Evolutionary conservation across 2,888 invertebrate species (phyloP).

Genomic region (Zeuzera pyrina): DNA sequence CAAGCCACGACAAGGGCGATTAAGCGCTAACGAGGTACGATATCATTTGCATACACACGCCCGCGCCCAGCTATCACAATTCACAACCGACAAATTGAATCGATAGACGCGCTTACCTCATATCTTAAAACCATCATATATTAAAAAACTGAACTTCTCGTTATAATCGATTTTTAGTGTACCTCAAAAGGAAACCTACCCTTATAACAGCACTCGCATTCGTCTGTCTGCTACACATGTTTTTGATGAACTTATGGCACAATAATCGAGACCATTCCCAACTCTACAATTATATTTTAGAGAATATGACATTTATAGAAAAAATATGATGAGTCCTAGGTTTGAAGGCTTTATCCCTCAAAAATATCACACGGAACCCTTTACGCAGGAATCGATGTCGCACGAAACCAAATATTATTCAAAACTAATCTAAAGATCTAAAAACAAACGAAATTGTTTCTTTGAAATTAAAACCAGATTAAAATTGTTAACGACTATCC

Average conservation of each 20-base stretch:
- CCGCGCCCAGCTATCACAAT: constrained; percentile 5
- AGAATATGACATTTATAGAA: background rate
- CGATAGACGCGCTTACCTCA: no score
- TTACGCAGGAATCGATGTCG: no score
- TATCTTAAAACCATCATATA: background rate
- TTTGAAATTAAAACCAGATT: constrained; percentile 29
- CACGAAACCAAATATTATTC: background rate
- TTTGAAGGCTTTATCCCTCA: background rate
- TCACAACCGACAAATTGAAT: constrained; percentile 7
- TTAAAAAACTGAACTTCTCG: background rate
- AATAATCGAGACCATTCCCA: no score
- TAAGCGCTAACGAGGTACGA: constrained; percentile 42
- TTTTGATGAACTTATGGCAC: no score
- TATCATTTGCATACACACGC: constrained; percentile 31
- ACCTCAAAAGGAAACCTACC: no score
- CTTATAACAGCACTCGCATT: no score
- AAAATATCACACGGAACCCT: no score
- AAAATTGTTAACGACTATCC: constrained; percentile 25
- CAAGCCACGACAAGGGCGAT: constrained; percentile 47
- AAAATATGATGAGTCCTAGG: background rate
- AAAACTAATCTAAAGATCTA: background rate
- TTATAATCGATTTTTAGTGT: background rate
- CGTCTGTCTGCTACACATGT: no score
- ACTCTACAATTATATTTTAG: no score
- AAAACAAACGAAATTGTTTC: constrained; percentile 18